phyloP scores from a whole-genome alignment of 2,888 invertebrate genomes.

The Icerya purchasi region DNA sequence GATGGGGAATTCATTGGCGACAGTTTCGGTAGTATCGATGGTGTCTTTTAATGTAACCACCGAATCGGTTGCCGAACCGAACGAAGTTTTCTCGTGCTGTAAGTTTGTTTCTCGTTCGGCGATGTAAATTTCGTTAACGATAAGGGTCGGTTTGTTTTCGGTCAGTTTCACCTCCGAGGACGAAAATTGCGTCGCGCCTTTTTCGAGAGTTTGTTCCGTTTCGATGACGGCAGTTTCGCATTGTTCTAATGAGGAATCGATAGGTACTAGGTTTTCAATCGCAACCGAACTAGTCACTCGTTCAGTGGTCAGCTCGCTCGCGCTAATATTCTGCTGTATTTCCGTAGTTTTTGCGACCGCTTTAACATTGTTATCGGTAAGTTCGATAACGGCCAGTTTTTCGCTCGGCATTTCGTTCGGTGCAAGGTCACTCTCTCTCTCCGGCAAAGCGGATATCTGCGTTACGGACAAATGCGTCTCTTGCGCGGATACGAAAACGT shows the following conservation, averaged over 20 bases:
- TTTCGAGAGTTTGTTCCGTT: slow-evolving; percentile 6
- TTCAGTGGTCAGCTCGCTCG: no score
- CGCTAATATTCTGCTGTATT: no score
- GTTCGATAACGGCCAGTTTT: no score
- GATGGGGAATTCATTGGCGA: background rate
- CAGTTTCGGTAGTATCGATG: background rate
- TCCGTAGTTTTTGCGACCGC: no score
- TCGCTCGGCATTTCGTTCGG: background rate
- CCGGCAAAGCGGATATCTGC: no score
- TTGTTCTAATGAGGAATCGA: no score
- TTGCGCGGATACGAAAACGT: slow-evolving; percentile 20
- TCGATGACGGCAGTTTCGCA: background rate
- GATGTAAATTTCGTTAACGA: background rate
- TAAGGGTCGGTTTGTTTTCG: background rate
- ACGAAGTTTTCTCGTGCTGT: background rate
- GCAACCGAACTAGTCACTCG: no score
- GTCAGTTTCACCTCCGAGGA: background rate
- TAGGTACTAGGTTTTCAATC: no score
- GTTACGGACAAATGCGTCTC: no score
- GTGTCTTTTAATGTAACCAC: background rate
- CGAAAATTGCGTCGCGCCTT: background rate
- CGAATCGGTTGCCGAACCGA: background rate
- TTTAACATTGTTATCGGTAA: no score
- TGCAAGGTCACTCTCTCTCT: slow-evolving; percentile 30
- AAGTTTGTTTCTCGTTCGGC: background rate